A percentile compares a stretch with the other conserved stretches of the same genome.
Conservation (phyloP, 2,888 invertebrate genomes). For the Erebia ligea region DNA sequence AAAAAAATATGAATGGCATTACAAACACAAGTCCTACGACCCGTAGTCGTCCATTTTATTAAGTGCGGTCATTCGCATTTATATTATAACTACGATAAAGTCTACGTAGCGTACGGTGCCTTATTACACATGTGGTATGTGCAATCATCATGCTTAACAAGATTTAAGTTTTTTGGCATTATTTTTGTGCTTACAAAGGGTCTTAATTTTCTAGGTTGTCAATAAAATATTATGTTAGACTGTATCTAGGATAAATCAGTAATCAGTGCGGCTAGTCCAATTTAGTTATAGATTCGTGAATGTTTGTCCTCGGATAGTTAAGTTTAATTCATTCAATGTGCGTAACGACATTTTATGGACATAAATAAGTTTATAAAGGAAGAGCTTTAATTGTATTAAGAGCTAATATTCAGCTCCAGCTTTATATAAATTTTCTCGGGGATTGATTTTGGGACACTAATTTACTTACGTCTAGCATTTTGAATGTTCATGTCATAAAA, state of each 20-base stretch:
- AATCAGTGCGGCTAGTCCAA: slow-evolving; percentile 34
- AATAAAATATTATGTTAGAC: slow-evolving; percentile 28
- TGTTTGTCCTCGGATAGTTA: slow-evolving; percentile 37
- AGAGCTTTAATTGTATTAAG: slow-evolving; percentile 3
- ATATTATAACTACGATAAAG: no score
- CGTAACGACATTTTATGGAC: slow-evolving; percentile 16
- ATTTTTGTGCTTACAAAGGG: slow-evolving; percentile 35
- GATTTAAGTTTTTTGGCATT: slow-evolving; percentile 53
- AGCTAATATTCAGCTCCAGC: no score
- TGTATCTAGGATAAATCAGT: slow-evolving; percentile 12
- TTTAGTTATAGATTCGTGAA: slow-evolving; percentile 34
- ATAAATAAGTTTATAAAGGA: slow-evolving; percentile 10
- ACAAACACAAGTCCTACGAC: no score
- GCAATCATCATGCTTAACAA: slow-evolving; percentile 32
- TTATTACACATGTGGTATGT: neutral
- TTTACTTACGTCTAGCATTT: no score
- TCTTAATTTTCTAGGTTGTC: slow-evolving; percentile 41
- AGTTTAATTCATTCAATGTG: slow-evolving; percentile 22
- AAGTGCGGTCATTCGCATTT: no score
- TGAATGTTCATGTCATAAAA: no score
- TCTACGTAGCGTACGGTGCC: neutral
- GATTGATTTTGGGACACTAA: no score
- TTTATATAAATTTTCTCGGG: no score
- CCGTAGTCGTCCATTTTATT: no score
- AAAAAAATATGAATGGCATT: no score